These are phyloP conservation scores for Acronicta leporina DNA, from an alignment of 2,888 invertebrate species.

Conservation along the genomic window DNA sequence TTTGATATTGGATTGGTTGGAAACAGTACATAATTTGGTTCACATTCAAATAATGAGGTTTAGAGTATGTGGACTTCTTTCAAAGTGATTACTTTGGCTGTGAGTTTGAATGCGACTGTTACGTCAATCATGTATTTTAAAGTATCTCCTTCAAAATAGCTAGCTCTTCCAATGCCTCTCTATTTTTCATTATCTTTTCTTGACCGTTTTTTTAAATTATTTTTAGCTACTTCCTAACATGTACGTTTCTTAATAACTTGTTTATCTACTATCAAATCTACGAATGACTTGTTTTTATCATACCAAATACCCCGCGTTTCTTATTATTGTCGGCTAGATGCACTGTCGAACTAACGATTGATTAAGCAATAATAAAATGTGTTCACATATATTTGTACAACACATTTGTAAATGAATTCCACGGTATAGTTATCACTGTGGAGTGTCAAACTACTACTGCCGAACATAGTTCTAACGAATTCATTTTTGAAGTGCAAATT, in stretches of 20 bases:
- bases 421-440: slow-evolving; percentile 18
- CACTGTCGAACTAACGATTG: slow-evolving; percentile 40
- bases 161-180: neutral
- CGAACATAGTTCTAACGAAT: slow-evolving; percentile 6
- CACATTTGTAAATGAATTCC: slow-evolving; percentile 16
- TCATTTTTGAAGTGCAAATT: slow-evolving; percentile 1
- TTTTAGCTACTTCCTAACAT: slow-evolving; percentile 4
- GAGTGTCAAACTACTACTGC: slow-evolving; percentile 37
- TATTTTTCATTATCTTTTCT: slow-evolving; percentile 1
- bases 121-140: neutral
- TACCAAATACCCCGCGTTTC: slow-evolving; percentile 41
- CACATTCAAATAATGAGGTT: slow-evolving; percentile 11
- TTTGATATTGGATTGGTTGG: slow-evolving; percentile 39
- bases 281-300: slow-evolving; percentile 45
- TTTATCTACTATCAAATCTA: slow-evolving; percentile 47
- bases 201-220: neutral
- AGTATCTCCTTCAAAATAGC: too few species aligned
- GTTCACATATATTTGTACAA: slow-evolving; percentile 49
- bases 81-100: slow-evolving; percentile 43
- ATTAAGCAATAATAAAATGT: slow-evolving; percentile 48
- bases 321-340: slow-evolving; percentile 19
- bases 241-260: neutral
- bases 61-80: slow-evolving; percentile 21
- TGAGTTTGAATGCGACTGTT: slow-evolving; percentile 41
- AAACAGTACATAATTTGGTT: slow-evolving; percentile 5